Conservation (phyloP, 2,797 vertebrate genomes). For the Novumbra hubbsi region DNA sequence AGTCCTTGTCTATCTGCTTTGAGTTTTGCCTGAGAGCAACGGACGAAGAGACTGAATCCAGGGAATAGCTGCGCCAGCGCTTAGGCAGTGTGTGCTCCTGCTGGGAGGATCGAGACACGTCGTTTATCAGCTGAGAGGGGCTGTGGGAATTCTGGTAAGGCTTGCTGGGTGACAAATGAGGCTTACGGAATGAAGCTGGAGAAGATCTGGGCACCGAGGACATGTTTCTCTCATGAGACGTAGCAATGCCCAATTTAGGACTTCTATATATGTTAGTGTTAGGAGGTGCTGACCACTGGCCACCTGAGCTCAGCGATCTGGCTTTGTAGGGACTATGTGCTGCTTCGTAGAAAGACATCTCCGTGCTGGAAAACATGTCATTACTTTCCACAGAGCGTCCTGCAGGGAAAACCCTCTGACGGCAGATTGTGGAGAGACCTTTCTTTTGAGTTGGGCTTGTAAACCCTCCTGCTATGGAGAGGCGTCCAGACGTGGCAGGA, state of each 20-base stretch:
- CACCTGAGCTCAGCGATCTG: conserved; percentile 15
- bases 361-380: conserved; percentile 1
- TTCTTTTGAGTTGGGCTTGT: conserved; percentile 14
- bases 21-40: not conserved
- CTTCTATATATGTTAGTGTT: conserved; percentile 24
- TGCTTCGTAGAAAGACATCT: conserved; percentile 28
- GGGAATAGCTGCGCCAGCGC: conserved; percentile 41
- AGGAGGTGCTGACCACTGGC: conserved; percentile 36
- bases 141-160: conserved; percentile 9
- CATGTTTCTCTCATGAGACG: conserved; percentile 19
- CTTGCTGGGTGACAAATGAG: conserved; percentile 16
- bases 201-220: not conserved
- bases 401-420: not conserved
- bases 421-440: conserved; percentile 11
- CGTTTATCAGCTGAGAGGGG: conserved; percentile 4
- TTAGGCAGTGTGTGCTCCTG: not conserved
- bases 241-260: conserved; percentile 10
- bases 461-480: conserved; percentile 12
- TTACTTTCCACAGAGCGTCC: not conserved
- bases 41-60: conserved; percentile 28
- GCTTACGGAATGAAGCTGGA: conserved; percentile 22
- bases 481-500: conserved; percentile 10
- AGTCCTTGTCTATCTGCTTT: conserved; percentile 60
- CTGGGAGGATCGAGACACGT: conserved; percentile 16
- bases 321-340: conserved; percentile 50